Percentiles rank a stretch among this genome's conserved stretches.
These are phyloP conservation scores for Thalassarche chlororhynchos DNA, from an alignment of 2,113 vertebrate genomes.

Conservation along the genomic window DNA sequence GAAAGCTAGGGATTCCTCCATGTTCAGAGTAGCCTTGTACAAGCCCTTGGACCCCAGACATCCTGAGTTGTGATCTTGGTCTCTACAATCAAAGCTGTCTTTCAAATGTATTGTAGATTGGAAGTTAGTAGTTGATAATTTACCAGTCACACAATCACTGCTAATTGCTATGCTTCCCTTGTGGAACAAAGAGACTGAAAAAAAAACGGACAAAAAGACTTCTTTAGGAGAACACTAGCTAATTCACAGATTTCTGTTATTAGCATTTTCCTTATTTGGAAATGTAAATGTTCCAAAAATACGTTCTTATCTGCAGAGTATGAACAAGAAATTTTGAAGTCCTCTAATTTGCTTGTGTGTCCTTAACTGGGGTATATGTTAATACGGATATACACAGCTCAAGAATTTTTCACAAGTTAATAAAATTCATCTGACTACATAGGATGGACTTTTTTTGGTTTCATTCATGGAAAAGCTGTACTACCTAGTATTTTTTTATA, in stretches of 20 bases:
- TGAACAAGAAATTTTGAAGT: not conserved
- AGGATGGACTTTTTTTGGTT: not conserved
- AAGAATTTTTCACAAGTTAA: not conserved
- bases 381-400: not conserved
- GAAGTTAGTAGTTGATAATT: not conserved
- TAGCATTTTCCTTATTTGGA: not conserved
- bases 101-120: not conserved
- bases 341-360: not conserved
- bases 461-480: not conserved
- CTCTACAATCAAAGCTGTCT: not conserved
- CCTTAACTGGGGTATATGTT: not conserved
- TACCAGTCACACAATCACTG: not conserved
- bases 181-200: not conserved
- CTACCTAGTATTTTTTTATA: not conserved
- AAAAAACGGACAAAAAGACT: not conserved
- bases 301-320: not conserved
- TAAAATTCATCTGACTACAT: not conserved
- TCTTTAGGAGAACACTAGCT: not conserved
- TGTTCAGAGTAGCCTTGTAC: not conserved
- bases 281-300: not conserved
- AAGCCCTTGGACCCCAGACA: not conserved
- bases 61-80: not conserved
- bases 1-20: not conserved
- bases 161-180: not conserved
- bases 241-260: constrained; percentile 8